Evolutionary conservation across 2,113 vertebrate genomes (phyloP).

Genomic region (Cyanoderma ruficeps): DNA sequence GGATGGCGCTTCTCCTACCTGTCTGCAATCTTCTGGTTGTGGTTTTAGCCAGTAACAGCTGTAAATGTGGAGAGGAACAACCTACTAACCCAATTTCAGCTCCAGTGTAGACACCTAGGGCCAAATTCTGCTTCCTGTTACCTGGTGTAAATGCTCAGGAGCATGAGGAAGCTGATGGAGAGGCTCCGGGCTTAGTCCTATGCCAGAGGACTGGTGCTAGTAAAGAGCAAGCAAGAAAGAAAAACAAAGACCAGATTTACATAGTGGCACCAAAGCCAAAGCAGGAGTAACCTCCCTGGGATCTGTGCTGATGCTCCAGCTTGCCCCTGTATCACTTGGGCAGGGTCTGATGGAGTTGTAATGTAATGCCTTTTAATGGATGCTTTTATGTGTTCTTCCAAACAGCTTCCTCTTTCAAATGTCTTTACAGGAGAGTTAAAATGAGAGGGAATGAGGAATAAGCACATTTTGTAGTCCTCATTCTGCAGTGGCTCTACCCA

Average conservation of each 20-base stretch:
- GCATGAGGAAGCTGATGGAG: not conserved
- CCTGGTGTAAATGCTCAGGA: not conserved
- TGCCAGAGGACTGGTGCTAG: not conserved
- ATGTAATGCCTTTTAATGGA: not conserved
- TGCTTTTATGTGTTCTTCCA: not conserved
- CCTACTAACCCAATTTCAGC: not conserved
- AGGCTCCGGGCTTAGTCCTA: not conserved
- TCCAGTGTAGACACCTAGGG: not conserved
- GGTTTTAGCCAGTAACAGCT: not conserved
- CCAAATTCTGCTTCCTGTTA: not conserved
- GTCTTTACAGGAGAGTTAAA: not conserved
- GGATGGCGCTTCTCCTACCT: accelerated
- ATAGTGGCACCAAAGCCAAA: not conserved
- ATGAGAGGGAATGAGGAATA: not conserved
- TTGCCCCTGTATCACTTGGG: not conserved
- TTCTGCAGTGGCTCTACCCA: not conserved
- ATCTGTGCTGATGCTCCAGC: not conserved
- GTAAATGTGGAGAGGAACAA: not conserved
- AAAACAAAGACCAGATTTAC: not conserved
- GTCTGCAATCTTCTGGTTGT: not conserved
- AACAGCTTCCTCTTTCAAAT: not conserved
- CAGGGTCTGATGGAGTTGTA: not conserved
- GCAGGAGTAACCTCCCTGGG: not conserved
- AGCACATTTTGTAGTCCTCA: not conserved
- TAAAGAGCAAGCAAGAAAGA: not conserved